phyloP scores from a whole-genome alignment of 2,797 vertebrate genomes.

The Chaetodon trifasciatus region DNA sequence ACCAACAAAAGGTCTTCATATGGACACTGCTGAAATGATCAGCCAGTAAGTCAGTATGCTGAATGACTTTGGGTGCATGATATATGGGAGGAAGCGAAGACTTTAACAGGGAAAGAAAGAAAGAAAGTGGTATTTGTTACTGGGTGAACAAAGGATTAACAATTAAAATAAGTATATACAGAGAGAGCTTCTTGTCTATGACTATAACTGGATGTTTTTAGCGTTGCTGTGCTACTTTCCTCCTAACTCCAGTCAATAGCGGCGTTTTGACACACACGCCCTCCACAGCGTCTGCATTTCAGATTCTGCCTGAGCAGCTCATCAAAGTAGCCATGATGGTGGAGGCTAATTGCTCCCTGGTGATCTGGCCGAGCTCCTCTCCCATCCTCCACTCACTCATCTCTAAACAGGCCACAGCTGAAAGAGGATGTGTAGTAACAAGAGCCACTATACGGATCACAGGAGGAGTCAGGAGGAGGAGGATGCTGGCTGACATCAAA shows the following conservation, averaged over 20 bases:
- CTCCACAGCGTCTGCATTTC: conserved; percentile 34
- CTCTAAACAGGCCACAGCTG: conserved; percentile 46
- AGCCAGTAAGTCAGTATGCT: neutral
- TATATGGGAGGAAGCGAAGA: neutral
- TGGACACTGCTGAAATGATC: conserved; percentile 2
- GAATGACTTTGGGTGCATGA: neutral
- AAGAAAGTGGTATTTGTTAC: neutral
- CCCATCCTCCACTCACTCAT: conserved; percentile 63
- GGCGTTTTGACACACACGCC: neutral
- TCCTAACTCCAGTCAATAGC: conserved; percentile 9
- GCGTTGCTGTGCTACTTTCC: neutral
- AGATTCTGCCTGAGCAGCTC: conserved; percentile 46
- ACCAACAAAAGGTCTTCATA: neutral
- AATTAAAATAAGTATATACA: neutral
- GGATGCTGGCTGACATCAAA: conserved; percentile 32
- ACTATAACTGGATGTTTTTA: neutral
- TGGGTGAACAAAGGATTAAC: neutral
- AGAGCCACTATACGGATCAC: conserved; percentile 43
- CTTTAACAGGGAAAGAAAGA: neutral
- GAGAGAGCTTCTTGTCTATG: neutral
- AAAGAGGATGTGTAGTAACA: conserved; percentile 34
- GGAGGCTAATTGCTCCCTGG: conserved; percentile 74
- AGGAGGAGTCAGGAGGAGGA: conserved; percentile 42
- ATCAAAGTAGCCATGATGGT: conserved; percentile 61
- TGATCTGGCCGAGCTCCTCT: conserved; percentile 52